Base-by-base conservation (phyloP, 92 coral and sea anemone species). In the Chrysogorgia sp. region DNA sequence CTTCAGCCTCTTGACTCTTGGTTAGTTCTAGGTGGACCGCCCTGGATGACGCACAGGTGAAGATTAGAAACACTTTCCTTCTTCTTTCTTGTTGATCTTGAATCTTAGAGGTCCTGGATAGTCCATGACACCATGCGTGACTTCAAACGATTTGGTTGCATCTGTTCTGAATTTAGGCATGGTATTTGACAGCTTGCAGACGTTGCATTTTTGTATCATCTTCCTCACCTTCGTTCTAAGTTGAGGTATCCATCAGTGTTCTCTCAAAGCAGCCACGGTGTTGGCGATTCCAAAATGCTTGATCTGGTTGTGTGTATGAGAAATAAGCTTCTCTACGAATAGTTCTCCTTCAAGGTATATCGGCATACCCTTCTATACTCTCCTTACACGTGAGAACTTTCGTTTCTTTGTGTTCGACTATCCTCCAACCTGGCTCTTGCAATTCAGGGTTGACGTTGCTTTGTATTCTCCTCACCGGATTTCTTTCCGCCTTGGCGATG, bases 1-100 rank as follows among this genome's bases (percentile, higher is more conserved):
- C 93, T 28, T 90, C 88, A 1, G 87, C 90, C 40, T 85, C 80
- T n/a, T 86, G 93, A 0, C 88, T 58, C 71, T 86, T 90, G 10
- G 93, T 86, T 2, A 82, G 63, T 76, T 86, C 81, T 50, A 86
- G 81, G 58, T 82, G 84, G 25, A 77, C 84, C 1, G 81, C 90
- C 61, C 84, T 76, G 26, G 81, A 65, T 34, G 87, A 45, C 19
- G 83, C 80, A 56, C 83, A 65, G 24, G 75, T 86, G 40, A 82
- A 82, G 23, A 77, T 76, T 81, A 86, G 47, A 21, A 70, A 71
- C 87, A 86, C 62, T 76, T 77, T 30, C 84, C 90, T 63, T 34
- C 74, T 79, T 87, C 87, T 40, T 77, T 77, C 87, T 82, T 87
- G 17, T 81, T 34, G 35, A 86, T 32, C 72, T 90, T 90, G 84